phyloP scores from a whole-genome alignment of 2,797 vertebrate species.

The Pipistrellus pygmaeus region DNA sequence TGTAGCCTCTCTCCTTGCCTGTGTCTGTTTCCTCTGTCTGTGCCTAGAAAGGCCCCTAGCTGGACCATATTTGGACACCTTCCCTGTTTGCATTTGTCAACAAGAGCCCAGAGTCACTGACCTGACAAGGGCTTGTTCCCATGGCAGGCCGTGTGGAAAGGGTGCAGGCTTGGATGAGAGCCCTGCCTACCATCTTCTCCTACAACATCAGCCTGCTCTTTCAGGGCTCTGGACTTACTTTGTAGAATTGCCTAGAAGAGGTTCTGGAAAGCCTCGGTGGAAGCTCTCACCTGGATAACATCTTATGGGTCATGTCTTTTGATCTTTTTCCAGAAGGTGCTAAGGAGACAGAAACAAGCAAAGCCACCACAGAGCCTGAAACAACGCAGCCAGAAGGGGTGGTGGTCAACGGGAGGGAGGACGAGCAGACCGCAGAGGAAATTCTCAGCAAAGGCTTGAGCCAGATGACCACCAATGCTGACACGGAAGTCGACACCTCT shows the following conservation, averaged over 20 bases:
- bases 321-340: constrained; percentile 79
- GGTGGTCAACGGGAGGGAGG: constrained; percentile 92
- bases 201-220: neutral
- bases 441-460: constrained; percentile 92
- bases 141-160: neutral
- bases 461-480: constrained; percentile 90
- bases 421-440: constrained; percentile 92
- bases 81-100: neutral
- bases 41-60: neutral
- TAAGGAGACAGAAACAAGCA: constrained; percentile 70
- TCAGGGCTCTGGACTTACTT: neutral
- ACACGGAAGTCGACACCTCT: constrained; percentile 81
- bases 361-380: constrained; percentile 48
- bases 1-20: neutral
- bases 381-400: constrained; percentile 74
- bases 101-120: neutral
- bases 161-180: neutral
- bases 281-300: neutral
- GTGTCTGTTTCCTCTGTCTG: neutral
- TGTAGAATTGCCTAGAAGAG: neutral
- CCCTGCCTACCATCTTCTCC: neutral
- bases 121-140: neutral
- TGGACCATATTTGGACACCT: neutral
- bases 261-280: neutral
- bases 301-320: constrained; percentile 30